These are phyloP conservation scores for Lucinisca nassula DNA, from an alignment of 2,888 invertebrate genomes.

Conservation along the genomic window DNA sequence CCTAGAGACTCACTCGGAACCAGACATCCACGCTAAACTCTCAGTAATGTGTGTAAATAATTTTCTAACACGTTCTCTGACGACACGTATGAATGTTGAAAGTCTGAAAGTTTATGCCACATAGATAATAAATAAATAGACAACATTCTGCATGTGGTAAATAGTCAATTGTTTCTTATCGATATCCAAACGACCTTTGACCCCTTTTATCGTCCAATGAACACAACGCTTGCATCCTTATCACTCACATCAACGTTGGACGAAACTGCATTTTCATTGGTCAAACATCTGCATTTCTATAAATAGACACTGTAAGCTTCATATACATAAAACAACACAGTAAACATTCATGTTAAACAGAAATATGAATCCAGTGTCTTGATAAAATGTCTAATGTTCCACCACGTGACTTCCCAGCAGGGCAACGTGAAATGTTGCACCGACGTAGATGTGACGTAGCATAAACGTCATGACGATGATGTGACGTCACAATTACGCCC, in stretches of 20 bases:
- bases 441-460: no score
- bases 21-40: not conserved
- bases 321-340: constrained; percentile 15
- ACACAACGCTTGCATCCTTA: not conserved
- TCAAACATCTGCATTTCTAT: constrained; percentile 13
- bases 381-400: not conserved
- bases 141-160: constrained; percentile 44
- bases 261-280: constrained; percentile 13
- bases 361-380: constrained; percentile 17
- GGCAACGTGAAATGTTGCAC: no score
- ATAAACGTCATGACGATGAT: no score
- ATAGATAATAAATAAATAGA: constrained; percentile 61
- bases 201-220: not conserved
- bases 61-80: not conserved
- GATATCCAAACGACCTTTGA: constrained; percentile 9
- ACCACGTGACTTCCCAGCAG: not conserved
- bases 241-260: constrained; percentile 10
- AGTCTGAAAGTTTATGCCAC: constrained; percentile 28
- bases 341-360: constrained; percentile 8
- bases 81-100: constrained; percentile 21
- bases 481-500: no score
- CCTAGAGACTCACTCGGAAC: not conserved
- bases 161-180: not conserved
- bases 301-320: constrained; percentile 19
- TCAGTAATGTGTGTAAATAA: not conserved